Base-by-base conservation (phyloP, 2,888 invertebrate genomes). In the Lamellibrachia columna region DNA sequence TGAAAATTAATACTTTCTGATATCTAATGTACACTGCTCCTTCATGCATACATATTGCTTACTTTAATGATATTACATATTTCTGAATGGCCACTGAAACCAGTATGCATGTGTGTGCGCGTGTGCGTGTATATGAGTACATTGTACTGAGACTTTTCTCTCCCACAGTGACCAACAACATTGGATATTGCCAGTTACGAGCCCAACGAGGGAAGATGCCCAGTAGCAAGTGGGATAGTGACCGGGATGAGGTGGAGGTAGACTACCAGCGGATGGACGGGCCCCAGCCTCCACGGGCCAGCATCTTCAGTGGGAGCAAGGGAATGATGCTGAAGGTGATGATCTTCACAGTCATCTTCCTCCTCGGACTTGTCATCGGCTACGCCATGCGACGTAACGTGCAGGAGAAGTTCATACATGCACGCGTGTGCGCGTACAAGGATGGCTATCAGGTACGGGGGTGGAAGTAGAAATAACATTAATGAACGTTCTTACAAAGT, bases 241-340 rank as follows among this genome's bases (percentile, higher is more conserved):
- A 94, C 93, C 93, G 93, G 90, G 94, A 94, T n/a, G 94, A 94
- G 92, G 93, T 94, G 52, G 94, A 93, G 53, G 94, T 94, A 91
- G 94, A 94, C 90, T 94, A 94, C 93, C 94, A 94, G 92, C 92
- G 93, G 90, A 75, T 94, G 90, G 94, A 93, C 90, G 93, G 92
- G 60, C 90, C 91, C 53, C 28, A 53, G 22, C 75, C 75, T 75
- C 75, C 75, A 6, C 52, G 90, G 53, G 53, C 91, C 15, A 92
- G 90, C 92, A 93, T 93, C 92, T 93, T 94, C 92, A 92, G 91
- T 9, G 94, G 94, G 90, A 58, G 91, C 91, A 94, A 94, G 93
- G 94, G 94, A 9, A 90, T 92, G 2, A 92, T 92, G 9, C 92
- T 94, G 8, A 93, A 93, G 91, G 91, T 93, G 53, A 92, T 94